Conservation (phyloP, 2,113 vertebrate species). For the Chaetura pelagica region DNA sequence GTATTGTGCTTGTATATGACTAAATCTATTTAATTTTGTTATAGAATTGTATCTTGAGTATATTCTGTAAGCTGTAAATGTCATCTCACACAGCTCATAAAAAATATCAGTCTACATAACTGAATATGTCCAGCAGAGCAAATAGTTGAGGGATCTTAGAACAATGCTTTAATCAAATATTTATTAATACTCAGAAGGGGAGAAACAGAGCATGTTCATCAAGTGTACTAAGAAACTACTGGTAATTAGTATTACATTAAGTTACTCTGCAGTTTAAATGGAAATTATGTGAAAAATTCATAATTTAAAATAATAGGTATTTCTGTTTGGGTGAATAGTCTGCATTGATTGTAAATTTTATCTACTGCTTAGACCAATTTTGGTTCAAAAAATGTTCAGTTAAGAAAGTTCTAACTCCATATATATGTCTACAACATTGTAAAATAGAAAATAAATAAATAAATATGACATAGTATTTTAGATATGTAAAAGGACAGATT, state of each 20-base stretch:
- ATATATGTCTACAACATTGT: neutral
- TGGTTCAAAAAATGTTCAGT: accelerated
- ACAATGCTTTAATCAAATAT: neutral
- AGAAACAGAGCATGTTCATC: neutral
- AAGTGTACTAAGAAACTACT: neutral
- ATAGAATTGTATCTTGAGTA: neutral
- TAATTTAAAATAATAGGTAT: neutral
- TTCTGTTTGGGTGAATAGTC: neutral
- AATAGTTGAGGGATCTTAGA: neutral
- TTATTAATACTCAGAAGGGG: neutral
- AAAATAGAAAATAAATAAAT: neutral
- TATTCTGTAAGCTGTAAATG: neutral
- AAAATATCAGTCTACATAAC: neutral
- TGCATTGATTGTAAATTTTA: neutral
- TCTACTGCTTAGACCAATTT: neutral
- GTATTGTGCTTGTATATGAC: neutral
- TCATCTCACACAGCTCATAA: neutral
- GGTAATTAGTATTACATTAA: neutral
- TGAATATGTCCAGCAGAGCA: neutral
- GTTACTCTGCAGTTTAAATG: neutral
- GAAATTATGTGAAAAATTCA: neutral
- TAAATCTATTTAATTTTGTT: neutral
- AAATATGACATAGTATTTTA: neutral
- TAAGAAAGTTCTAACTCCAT: neutral
- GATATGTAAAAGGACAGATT: neutral